Conservation (phyloP, 2,113 vertebrate species). For the Antigone vipio region DNA sequence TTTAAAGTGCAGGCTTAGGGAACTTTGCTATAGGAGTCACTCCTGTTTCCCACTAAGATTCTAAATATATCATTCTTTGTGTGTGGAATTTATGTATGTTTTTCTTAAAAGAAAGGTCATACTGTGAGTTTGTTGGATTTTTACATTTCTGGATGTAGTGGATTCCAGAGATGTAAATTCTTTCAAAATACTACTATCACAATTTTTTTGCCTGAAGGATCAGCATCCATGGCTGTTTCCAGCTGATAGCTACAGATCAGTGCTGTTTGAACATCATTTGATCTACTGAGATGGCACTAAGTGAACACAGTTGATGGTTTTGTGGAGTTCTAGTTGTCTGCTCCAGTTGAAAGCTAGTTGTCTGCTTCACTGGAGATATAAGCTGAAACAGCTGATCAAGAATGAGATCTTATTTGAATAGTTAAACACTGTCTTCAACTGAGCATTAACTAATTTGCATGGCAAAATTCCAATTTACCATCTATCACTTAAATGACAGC, state of each 20-base stretch:
- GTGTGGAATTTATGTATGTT: neutral
- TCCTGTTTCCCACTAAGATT: neutral
- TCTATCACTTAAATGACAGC: slow-evolving; percentile 64
- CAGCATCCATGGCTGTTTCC: slow-evolving; percentile 54
- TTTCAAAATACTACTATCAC: slow-evolving; percentile 6
- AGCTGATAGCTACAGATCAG: slow-evolving; percentile 70
- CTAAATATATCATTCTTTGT: slow-evolving; percentile 10
- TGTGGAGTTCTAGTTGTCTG: slow-evolving; percentile 48
- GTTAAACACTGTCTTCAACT: slow-evolving; percentile 57
- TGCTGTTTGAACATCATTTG: slow-evolving; percentile 44
- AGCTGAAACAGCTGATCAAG: slow-evolving; percentile 60
- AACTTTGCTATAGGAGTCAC: neutral
- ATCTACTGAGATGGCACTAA: slow-evolving; percentile 58
- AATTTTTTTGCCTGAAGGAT: slow-evolving; percentile 44
- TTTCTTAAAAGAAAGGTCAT: slow-evolving; percentile 25
- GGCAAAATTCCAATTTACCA: slow-evolving; percentile 58
- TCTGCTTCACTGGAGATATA: slow-evolving; percentile 60
- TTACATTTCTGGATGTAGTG: slow-evolving; percentile 1
- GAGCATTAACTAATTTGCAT: slow-evolving; percentile 65
- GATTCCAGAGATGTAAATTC: slow-evolving; percentile 33
- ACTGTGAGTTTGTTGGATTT: neutral
- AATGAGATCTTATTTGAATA: slow-evolving; percentile 62
- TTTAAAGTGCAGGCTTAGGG: neutral
- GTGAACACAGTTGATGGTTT: slow-evolving; percentile 31
- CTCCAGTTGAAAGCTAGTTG: slow-evolving; percentile 52